phyloP scores from a whole-genome alignment of 2,888 invertebrate genomes.

The Acanthosepion esculentum region DNA sequence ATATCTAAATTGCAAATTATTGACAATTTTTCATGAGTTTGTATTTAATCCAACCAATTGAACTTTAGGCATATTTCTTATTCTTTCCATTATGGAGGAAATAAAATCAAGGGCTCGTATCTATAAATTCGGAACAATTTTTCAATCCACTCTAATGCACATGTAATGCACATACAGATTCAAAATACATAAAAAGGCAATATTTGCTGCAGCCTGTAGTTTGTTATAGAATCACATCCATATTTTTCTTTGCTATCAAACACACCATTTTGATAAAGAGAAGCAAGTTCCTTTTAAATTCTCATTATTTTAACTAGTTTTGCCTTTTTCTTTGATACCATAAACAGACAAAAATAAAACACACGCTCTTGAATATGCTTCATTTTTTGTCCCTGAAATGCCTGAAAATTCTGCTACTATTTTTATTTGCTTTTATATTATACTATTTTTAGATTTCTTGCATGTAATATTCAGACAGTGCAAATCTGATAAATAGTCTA shows the following conservation, averaged over 20 bases:
- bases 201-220: neutral
- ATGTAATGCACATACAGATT: neutral
- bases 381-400: neutral
- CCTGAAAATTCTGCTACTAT: slow-evolving; percentile 16
- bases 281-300: neutral
- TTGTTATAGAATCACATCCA: neutral
- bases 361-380: neutral
- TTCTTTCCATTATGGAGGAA: neutral
- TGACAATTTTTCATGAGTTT: too few species aligned
- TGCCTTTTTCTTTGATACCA: neutral
- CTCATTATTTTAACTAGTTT: neutral
- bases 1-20: too few species aligned
- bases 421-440: neutral
- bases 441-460: neutral
- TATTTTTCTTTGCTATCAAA: neutral
- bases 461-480: neutral
- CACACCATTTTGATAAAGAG: neutral
- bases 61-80: too few species aligned
- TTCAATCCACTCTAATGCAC: neutral
- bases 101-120: neutral
- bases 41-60: too few species aligned
- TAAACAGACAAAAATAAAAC: neutral
- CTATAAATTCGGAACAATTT: neutral
- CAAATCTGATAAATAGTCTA: neutral
- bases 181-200: neutral